These are phyloP conservation scores for Mechanitis messenoides DNA, from an alignment of 2,888 invertebrate species.

Conservation along the genomic window DNA sequence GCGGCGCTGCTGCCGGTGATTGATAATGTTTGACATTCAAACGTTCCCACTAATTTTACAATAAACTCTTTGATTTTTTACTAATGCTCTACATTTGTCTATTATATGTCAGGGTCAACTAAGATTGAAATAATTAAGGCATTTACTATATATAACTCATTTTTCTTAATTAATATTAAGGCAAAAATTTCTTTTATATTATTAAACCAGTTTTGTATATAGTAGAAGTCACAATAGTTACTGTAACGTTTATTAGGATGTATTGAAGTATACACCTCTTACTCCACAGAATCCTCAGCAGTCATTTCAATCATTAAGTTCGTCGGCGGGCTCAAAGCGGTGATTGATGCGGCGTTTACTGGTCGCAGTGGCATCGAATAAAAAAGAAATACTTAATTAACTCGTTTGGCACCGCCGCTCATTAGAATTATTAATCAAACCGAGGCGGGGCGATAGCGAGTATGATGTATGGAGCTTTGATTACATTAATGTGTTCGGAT, in stretches of 20 bases:
- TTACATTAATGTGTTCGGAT: constrained; percentile 71
- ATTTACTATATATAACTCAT: no score
- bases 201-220: no score
- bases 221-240: not conserved
- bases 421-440: constrained; percentile 76
- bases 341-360: constrained; percentile 76
- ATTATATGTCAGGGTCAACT: not conserved
- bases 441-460: constrained; percentile 70
- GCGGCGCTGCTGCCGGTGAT: constrained; percentile 58
- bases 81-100: constrained; percentile 66
- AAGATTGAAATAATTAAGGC: no score
- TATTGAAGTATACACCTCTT: constrained; percentile 8
- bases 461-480: constrained; percentile 75
- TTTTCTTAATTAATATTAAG: no score
- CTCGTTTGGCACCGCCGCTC: constrained; percentile 76
- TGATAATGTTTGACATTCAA: constrained; percentile 69
- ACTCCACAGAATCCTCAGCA: constrained; percentile 28
- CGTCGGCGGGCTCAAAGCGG: constrained; percentile 70
- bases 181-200: no score
- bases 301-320: constrained; percentile 72
- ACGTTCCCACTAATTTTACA: constrained; percentile 67
- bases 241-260: not conserved
- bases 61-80: constrained; percentile 73
- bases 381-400: constrained; percentile 74
- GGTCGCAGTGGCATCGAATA: constrained; percentile 66